Conservation (phyloP, 2,888 invertebrate species). For the Chromoteleia sp. region DNA sequence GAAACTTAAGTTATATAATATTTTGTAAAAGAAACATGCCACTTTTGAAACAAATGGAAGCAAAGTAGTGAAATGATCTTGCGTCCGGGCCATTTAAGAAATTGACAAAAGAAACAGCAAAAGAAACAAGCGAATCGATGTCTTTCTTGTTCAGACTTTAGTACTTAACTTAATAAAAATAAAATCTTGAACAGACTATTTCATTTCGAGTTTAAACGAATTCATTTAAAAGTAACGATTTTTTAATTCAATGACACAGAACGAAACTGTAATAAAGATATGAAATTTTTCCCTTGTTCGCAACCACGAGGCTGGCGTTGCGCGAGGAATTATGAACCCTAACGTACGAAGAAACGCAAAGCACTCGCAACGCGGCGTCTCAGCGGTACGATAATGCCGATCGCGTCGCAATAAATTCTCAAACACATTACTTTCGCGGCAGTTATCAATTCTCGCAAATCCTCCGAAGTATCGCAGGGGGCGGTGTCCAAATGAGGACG, state of each 20-base stretch:
- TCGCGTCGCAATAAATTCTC: conserved; percentile 68
- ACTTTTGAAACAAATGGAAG: too few relatives aligned
- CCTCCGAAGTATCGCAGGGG: conserved; percentile 52
- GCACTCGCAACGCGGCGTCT: conserved; percentile 58
- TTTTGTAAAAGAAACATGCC: too few relatives aligned
- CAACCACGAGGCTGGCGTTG: conserved; percentile 28
- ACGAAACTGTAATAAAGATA: conserved; percentile 21
- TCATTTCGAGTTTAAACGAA: too few relatives aligned
- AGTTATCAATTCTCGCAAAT: conserved; percentile 69
- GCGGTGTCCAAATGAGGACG: conserved; percentile 45
- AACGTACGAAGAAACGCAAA: conserved; percentile 63
- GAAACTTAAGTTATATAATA: too few relatives aligned
- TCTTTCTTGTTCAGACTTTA: too few relatives aligned
- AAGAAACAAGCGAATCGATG: too few relatives aligned
- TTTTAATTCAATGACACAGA: conserved; percentile 12
- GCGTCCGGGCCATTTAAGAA: too few relatives aligned
- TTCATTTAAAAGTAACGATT: not conserved
- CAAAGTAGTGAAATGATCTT: too few relatives aligned
- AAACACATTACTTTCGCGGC: conserved; percentile 63
- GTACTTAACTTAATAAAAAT: too few relatives aligned
- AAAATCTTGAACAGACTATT: too few relatives aligned
- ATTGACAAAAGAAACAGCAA: too few relatives aligned
- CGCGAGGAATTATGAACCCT: conserved; percentile 66
- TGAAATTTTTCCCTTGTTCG: conserved; percentile 52
- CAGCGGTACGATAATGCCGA: conserved; percentile 70